These are phyloP conservation scores for Trilocha varians DNA, from an alignment of 2,888 invertebrate genomes.

Conservation along the genomic window DNA sequence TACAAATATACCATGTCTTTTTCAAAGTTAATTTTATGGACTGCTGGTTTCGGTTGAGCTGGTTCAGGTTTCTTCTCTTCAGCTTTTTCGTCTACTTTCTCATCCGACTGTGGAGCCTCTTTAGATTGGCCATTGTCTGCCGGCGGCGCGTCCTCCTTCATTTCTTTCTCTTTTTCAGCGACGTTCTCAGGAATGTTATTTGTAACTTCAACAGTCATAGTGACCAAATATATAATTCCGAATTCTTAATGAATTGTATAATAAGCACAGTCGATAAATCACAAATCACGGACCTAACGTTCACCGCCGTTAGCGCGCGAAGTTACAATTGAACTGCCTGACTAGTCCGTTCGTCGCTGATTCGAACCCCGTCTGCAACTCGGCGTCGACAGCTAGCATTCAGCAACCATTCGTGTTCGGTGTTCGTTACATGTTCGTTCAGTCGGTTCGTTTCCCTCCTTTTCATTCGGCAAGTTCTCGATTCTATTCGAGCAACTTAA, in stretches of 20 bases:
- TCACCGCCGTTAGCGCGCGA: conserved; percentile 23
- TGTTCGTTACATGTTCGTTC: too few species aligned
- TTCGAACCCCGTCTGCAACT: too few species aligned
- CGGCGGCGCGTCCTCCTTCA: conserved; percentile 68
- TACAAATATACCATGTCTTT: conserved; percentile 95
- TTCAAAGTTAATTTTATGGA: conserved; percentile 90
- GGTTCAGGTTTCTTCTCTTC: conserved; percentile 76
- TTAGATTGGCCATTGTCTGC: conserved; percentile 63
- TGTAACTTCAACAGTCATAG: conserved; percentile 85
- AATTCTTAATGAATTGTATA: conserved; percentile 11
- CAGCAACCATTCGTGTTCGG: too few species aligned
- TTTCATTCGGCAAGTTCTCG: too few species aligned
- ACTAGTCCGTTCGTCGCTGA: too few species aligned
- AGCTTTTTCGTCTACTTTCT: conserved; percentile 59
- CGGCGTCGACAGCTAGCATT: too few species aligned
- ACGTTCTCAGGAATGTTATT: conserved; percentile 77
- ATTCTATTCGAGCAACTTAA: too few species aligned
- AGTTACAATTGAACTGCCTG: conserved; percentile 14
- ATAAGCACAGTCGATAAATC: conserved; percentile 25
- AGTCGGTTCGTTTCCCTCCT: too few species aligned
- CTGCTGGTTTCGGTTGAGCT: conserved; percentile 82
- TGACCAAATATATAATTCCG: conserved; percentile 24
- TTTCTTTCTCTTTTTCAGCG: conserved; percentile 75
- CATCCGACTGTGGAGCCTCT: conserved; percentile 55
- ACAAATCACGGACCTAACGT: conserved; percentile 19